Evolutionary conservation across 1,140 invertebrate species (phyloP).

Genomic region (Chymomyza costata): DNA sequence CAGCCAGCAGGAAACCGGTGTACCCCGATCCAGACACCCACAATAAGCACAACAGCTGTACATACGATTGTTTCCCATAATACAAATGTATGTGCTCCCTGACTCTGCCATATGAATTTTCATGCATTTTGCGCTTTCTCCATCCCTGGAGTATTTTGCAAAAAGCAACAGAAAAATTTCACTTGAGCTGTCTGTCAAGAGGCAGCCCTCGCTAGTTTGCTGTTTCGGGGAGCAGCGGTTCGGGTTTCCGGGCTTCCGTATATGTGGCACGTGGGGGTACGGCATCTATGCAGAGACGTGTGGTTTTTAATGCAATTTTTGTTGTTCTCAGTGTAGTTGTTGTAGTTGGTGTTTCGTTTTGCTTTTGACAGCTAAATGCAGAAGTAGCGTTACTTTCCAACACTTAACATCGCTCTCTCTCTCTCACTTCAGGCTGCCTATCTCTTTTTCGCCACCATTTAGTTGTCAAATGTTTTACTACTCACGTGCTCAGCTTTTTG

Average conservation of each 20-base stretch:
- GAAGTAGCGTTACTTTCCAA: slow-evolving; percentile 26
- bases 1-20: too few species aligned
- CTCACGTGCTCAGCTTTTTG: slow-evolving; percentile 21
- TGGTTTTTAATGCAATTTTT: slow-evolving; percentile 28
- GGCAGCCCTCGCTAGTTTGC: neutral
- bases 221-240: too few species aligned
- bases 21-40: too few species aligned
- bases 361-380: slow-evolving; percentile 70
- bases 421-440: slow-evolving; percentile 1
- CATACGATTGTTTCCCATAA: slow-evolving; percentile 63
- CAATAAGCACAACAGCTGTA: slow-evolving; percentile 1
- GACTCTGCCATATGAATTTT: slow-evolving; percentile 62
- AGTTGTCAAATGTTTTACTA: slow-evolving; percentile 64
- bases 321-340: slow-evolving; percentile 11
- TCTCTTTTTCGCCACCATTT: slow-evolving; percentile 21
- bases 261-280: slow-evolving; percentile 42
- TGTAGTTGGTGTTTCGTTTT: slow-evolving; percentile 48
- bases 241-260: too few species aligned
- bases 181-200: slow-evolving; percentile 57
- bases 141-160: slow-evolving; percentile 59
- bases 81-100: slow-evolving; percentile 43
- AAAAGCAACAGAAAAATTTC: slow-evolving; percentile 40
- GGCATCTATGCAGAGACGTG: slow-evolving; percentile 3
- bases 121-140: slow-evolving; percentile 47
- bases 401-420: slow-evolving; percentile 16